phyloP scores from a whole-genome alignment of 2,888 invertebrate genomes.

The Thymelicus lineola region DNA sequence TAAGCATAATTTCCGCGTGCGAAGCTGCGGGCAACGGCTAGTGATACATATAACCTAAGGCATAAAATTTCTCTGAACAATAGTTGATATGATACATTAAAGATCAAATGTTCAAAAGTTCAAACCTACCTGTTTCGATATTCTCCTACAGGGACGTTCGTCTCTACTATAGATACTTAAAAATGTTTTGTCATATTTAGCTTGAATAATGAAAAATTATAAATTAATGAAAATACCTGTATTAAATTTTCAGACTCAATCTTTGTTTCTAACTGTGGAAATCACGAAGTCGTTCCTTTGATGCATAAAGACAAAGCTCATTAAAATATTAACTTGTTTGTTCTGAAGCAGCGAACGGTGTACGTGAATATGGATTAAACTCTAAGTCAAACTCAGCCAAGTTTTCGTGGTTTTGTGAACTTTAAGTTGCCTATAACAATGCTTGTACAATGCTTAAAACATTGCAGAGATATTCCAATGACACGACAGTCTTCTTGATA shows the following conservation, averaged over 20 bases:
- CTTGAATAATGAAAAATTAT: too few relatives aligned
- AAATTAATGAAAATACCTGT: neutral
- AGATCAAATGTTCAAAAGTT: too few relatives aligned
- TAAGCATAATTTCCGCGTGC: too few relatives aligned
- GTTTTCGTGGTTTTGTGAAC: conserved; percentile 40
- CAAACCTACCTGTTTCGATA: too few relatives aligned
- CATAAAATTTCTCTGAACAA: too few relatives aligned
- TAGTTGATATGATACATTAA: too few relatives aligned
- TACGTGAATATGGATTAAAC: conserved; percentile 73
- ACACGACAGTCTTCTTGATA: neutral
- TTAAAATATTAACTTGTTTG: conserved; percentile 69
- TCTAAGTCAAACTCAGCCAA: conserved; percentile 54
- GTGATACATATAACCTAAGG: too few relatives aligned
- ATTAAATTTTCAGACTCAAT: conserved; percentile 18
- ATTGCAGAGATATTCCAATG: neutral
- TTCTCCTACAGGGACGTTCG: too few relatives aligned
- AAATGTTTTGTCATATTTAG: too few relatives aligned
- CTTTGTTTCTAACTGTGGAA: conserved; percentile 44
- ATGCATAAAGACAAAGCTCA: conserved; percentile 58
- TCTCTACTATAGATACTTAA: too few relatives aligned
- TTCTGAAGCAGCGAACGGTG: conserved; percentile 59
- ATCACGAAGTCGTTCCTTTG: conserved; percentile 50
- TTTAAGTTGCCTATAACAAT: neutral
- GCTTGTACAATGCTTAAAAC: neutral
- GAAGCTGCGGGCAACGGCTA: too few relatives aligned